Evolutionary conservation across 2,888 invertebrate species (phyloP), one percentile per base, ranked within the genome.

Genomic region (Proisotoma minuta): DNA sequence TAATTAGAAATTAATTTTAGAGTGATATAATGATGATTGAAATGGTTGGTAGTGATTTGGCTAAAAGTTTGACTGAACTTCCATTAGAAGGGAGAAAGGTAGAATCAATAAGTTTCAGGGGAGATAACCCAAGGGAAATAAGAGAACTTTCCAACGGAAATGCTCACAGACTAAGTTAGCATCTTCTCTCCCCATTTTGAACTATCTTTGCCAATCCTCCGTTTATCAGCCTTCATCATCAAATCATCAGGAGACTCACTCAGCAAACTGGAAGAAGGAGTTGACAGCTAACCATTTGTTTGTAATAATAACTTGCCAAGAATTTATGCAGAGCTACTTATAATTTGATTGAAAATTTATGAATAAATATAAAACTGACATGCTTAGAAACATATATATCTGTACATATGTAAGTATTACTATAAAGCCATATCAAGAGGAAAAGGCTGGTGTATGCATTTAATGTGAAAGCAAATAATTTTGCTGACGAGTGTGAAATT

Each of bases 61-160:
- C 8, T 34, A 34, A 34, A 10, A 10, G 8, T 34, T 34, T 15
- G 34, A 34, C 34, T 34, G 34, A 34, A 34, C n/a, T n/a, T n/a
- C n/a, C n/a, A n/a, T n/a, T n/a, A n/a, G n/a, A n/a, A n/a, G n/a
- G n/a, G n/a, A n/a, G n/a, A n/a, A n/a, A n/a, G n/a, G n/a, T n/a
- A n/a, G 65, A 69, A 69, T 70, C 69, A 70, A 72, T 69, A 70
- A 69, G 66, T 72, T 72, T 70, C 70, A 68, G 68, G 65, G 69
- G 60, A 66, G 67, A 63, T 66, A 63, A 64, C 70, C 64, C 72
- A 40, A 57, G 70, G 69, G 69, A 69, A 70, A 72, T 70, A 70
- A 70, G 52, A 59, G 52, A 50, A n/a, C n/a, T n/a, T n/a, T n/a
- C n/a, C 43, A 20, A n/a, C 43, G 43, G 43, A 43, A 43, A 43